Base-by-base conservation (phyloP, 2,888 invertebrate species). In the Scrobipalpa costella region DNA sequence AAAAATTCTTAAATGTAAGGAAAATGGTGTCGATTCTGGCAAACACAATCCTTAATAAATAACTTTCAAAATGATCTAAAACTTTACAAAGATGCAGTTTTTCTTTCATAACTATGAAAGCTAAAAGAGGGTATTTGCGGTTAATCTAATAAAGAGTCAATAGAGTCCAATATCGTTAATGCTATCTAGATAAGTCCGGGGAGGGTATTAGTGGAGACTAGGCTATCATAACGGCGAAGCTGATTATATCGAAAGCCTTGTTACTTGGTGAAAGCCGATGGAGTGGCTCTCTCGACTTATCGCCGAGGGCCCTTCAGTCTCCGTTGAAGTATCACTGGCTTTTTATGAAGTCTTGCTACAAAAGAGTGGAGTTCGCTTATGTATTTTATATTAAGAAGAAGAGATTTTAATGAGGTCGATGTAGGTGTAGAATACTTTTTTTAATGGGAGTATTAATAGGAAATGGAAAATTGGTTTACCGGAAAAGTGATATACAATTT, bases 221-320 rank as follows among this genome's bases (percentile, higher is more conserved):
- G 40, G 40, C 40, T 40, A 40, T 40, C 40, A 38, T 11, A 38
- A 8, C 38, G 57, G 38, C 17, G 17, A 38, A 15, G 57, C 57
- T 57, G 17, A 57, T 57, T 7, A 57, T 38, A 38, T 57, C 36
- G 15, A 17, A 38, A 57, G 57, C 15, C 57, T 38, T 57, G 27
- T 55, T 34, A 55, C 55, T 55, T 40, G 40, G 11, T 17, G 36
- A 57, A 38, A 36, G 38, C 57, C 57, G 55, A 55, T 55, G 33
- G 55, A 27, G 27, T 27, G n/a, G 13, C n/a, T 6, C 55, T 55
- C 57, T 57, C n/a, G 36, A 36, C 36, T 57, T 57, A 36, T 57
- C 57, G 57, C n/a, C 34, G 57, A 36, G 34, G 34, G 38, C 57
- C 19, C 38, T 52, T 52, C 38, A 57, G 36, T 36, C 17, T 36